phyloP scores from a whole-genome alignment of 2,113 vertebrate species.

The Boulengeromyrus knoepffleri region DNA sequence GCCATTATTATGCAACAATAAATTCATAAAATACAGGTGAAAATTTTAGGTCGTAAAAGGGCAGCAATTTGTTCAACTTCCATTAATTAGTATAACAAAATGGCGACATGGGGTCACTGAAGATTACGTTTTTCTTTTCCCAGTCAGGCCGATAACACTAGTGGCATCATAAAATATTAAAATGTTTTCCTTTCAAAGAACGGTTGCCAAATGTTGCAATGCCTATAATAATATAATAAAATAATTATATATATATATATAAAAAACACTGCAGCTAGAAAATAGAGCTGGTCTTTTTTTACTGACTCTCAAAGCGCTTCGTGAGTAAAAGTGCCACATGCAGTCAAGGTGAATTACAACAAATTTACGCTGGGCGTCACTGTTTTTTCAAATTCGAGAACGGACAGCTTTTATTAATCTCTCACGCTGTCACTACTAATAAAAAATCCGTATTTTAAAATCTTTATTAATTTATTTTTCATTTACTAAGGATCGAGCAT shows the following conservation, averaged over 20 bases:
- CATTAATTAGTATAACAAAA: background rate
- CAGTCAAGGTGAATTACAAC: background rate
- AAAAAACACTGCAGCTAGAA: background rate
- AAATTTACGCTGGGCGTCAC: constrained; percentile 8
- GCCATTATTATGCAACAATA: background rate
- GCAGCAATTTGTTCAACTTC: background rate
- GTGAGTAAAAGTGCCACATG: background rate
- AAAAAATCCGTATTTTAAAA: background rate
- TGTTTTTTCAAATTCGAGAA: background rate
- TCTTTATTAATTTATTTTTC: background rate
- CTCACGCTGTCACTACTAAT: background rate
- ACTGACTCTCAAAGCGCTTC: background rate
- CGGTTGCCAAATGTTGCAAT: background rate
- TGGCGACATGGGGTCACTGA: background rate
- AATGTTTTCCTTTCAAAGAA: background rate
- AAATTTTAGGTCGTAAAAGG: background rate
- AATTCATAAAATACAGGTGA: background rate
- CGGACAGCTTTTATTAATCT: background rate
- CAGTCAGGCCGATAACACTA: background rate
- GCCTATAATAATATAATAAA: background rate
- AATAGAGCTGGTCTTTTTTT: background rate
- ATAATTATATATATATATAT: background rate
- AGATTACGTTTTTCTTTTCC: background rate
- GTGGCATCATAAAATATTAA: background rate
- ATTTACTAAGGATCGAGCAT: background rate